phyloP scores from a whole-genome alignment of 53 echinoderm and acorn worm species.

The Henricia sp. region DNA sequence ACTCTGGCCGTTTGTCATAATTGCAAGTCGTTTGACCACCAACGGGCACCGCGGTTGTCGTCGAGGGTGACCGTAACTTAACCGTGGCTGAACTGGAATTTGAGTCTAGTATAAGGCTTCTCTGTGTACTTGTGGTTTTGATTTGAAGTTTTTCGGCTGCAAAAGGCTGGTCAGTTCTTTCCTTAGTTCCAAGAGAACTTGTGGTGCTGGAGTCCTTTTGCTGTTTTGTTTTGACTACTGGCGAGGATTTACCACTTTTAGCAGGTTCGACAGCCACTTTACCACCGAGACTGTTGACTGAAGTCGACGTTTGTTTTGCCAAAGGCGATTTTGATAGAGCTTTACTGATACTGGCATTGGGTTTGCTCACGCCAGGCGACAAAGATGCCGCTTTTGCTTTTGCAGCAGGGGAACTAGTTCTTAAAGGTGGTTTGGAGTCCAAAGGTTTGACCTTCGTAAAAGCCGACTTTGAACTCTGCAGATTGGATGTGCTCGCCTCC shows the following conservation, averaged over 20 bases:
- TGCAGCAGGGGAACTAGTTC: constrained; percentile 57
- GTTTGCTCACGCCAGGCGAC: constrained; percentile 52
- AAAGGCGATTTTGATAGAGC: constrained; percentile 48
- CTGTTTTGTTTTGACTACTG: constrained; percentile 34
- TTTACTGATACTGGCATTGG: constrained; percentile 36
- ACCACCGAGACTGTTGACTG: constrained; percentile 15
- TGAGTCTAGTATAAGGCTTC: constrained; percentile 35
- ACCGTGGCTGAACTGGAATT: constrained; percentile 67
- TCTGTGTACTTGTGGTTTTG: constrained; percentile 47
- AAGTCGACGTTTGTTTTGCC: constrained; percentile 27
- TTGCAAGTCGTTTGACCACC: neutral
- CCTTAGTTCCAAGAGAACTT: constrained; percentile 12
- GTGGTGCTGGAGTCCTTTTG: constrained; percentile 10
- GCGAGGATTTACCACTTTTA: constrained; percentile 17
- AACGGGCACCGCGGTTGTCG: no score
- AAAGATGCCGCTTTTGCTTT: constrained; percentile 27
- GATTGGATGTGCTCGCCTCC: constrained; percentile 21
- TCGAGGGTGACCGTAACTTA: constrained; percentile 52
- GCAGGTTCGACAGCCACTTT: neutral
- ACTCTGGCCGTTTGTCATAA: neutral
- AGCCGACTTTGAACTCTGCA: constrained; percentile 55
- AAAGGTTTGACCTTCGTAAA: constrained; percentile 48
- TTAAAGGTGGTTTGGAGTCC: constrained; percentile 6
- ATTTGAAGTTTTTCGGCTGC: neutral
- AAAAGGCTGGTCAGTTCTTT: neutral